These are phyloP conservation scores for Plecotus auritus DNA, from an alignment of 2,113 vertebrate species.

Conservation along the genomic window DNA sequence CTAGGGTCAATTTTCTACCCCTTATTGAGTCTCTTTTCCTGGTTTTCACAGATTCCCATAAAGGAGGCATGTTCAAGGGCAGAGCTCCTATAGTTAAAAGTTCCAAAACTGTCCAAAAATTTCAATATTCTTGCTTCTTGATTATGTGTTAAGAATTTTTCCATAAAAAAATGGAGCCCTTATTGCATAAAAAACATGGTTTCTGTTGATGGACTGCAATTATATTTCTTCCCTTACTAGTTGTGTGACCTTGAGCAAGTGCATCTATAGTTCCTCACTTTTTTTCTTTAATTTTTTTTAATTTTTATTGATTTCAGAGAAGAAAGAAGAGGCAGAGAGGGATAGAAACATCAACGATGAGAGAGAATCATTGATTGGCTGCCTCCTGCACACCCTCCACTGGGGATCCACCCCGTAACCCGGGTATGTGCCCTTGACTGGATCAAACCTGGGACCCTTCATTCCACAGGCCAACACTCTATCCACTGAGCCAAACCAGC, in stretches of 20 bases:
- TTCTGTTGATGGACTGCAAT: neutral
- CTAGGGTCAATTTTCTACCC: neutral
- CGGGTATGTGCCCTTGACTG: too few relatives aligned
- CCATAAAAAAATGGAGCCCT: neutral
- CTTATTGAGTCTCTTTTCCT: neutral
- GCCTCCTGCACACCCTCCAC: too few relatives aligned
- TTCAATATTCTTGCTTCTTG: neutral
- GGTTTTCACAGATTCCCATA: neutral
- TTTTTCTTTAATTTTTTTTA: too few relatives aligned
- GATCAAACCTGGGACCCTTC: too few relatives aligned
- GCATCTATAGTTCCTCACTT: neutral
- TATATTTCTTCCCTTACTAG: neutral
- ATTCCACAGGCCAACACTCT: too few relatives aligned
- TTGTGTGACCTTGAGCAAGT: neutral
- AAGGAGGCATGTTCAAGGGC: neutral
- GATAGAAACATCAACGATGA: too few relatives aligned
- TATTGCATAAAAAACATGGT: neutral
- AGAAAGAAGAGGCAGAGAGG: too few relatives aligned
- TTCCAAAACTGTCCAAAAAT: neutral
- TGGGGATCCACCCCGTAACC: too few relatives aligned
- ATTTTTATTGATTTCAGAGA: too few relatives aligned
- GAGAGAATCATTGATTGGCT: too few relatives aligned
- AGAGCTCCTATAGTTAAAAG: neutral
- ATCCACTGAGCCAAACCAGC: too few relatives aligned
- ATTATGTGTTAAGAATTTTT: neutral